Base-by-base conservation (phyloP, 2,888 invertebrate species). In the Prosopocoilus inquinatus region DNA sequence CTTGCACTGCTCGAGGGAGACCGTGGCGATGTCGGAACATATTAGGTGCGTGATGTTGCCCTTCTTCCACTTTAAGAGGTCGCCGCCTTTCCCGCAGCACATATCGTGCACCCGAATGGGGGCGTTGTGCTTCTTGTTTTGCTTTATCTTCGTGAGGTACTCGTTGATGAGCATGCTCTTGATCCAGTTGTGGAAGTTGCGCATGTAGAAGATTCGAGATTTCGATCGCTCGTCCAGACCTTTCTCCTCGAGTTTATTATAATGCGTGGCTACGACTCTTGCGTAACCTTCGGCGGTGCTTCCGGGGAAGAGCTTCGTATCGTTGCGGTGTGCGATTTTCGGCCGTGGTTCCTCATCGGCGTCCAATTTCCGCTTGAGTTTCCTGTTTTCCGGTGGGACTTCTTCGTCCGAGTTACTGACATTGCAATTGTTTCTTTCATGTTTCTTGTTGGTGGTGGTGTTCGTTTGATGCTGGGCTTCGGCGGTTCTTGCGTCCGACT, bases 161-260 rank as follows among this genome's bases (percentile, higher is more conserved):
- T 90, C 86, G 83, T 91, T 88, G 67, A 99, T 97, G 1, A 96
- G 81, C 81, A 94, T 91, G 76, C 94, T 93, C 80, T 99, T 99
- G 9, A 96, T 88, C 98, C 98, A 99, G 76, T 99, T 99, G 76
- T 99, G 99, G 73, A 98, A 96, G 78, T 97, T 99, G 64, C 99
- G 83, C 80, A 99, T 83, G 73, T 91, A 89, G 68, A 93, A 90
- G 66, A 99, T 99, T 20, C 94, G 86, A 20, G 96, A 96, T 69
- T 92, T 88, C 63, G 86, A 86, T 46, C 99, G 82, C 65, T 88
- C 88, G 46, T 82, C 84, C 36, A 93, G 76, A 0, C 94, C 94
- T 67, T 87, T 87, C 65, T 95, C 91, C 75, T 90, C 86, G 8
- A 96, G 78, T 50, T 87, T 84, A 77, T 99, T 99, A 75, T 99